Conservation (phyloP, 2,888 invertebrate genomes). For the Noctua janthina region DNA sequence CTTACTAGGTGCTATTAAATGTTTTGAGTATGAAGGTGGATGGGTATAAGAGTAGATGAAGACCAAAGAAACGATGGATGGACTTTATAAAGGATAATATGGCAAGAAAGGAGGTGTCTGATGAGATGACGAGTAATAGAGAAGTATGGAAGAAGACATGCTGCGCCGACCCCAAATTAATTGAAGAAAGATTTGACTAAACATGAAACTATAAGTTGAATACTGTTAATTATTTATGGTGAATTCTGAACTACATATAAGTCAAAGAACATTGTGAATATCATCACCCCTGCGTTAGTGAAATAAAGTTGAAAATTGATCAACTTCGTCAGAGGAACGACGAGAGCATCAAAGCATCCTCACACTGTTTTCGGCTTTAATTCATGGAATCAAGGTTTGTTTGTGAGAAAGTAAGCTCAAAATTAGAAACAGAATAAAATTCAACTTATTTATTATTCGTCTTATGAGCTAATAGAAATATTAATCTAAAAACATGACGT, state of each 20-base stretch:
- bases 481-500: conserved; percentile 57
- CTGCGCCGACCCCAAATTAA: no score
- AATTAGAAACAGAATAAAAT: conserved; percentile 31
- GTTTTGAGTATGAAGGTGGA: neutral
- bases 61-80: no score
- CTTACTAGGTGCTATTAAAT: neutral
- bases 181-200: no score
- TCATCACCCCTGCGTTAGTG: neutral
- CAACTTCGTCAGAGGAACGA: neutral
- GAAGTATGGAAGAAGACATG: no score
- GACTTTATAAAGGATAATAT: no score
- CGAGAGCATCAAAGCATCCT: neutral
- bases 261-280: neutral
- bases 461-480: conserved; percentile 53
- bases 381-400: neutral
- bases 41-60: no score
- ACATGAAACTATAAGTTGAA: neutral
- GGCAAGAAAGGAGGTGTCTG: no score
- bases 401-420: neutral
- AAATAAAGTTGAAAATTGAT: neutral
- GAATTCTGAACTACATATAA: neutral
- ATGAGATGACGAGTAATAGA: no score
- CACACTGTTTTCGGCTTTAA: neutral
- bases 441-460: conserved; percentile 59
- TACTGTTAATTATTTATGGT: neutral